phyloP scores from a whole-genome alignment of 2,113 vertebrate genomes.

The Serinus canaria region DNA sequence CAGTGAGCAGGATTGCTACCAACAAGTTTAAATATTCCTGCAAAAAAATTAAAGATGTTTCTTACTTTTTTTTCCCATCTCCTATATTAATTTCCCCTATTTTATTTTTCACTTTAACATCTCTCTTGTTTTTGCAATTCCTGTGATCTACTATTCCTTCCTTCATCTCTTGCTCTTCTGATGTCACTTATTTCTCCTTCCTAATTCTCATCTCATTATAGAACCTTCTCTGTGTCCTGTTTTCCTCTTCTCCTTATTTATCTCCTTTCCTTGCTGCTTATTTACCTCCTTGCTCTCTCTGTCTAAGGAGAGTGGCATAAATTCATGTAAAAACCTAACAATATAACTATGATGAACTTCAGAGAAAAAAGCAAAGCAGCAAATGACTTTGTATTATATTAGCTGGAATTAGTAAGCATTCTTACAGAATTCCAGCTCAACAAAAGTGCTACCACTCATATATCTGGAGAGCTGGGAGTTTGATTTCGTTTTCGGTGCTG shows the following conservation, averaged over 20 bases:
- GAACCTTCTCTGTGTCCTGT: not conserved
- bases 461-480: slow-evolving; percentile 14
- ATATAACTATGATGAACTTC: not conserved
- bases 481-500: slow-evolving; percentile 15
- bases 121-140: not conserved
- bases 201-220: not conserved
- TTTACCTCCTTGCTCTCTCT: not conserved
- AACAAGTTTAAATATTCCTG: not conserved
- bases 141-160: not conserved
- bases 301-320: not conserved
- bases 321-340: not conserved
- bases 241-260: not conserved
- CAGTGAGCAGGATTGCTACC: not conserved
- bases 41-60: not conserved
- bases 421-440: not conserved
- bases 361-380: not conserved
- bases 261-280: not conserved
- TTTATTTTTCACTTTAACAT: not conserved
- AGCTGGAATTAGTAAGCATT: not conserved
- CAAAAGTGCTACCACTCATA: not conserved
- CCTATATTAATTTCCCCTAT: not conserved
- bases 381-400: not conserved
- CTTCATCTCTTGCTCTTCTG: not conserved
- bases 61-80: not conserved
- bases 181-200: not conserved